Base-by-base conservation (phyloP, 2,888 invertebrate genomes). In the Apodemia mormo region DNA sequence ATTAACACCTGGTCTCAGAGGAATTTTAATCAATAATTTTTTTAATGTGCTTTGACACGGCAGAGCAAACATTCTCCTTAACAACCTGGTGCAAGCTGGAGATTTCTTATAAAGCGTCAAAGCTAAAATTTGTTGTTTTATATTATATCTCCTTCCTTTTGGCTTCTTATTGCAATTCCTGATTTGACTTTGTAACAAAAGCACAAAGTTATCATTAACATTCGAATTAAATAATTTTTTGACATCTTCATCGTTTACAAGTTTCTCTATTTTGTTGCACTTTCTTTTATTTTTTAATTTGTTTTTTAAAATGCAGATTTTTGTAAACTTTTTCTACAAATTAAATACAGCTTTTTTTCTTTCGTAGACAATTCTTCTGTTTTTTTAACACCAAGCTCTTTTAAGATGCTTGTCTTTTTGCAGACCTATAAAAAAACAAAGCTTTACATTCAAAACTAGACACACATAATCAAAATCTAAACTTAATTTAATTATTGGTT, bases 211-310 rank as follows among this genome's bases (percentile, higher is more conserved):
- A 30, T 65, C n/a, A 0, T 6, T 65, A 37, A 65, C 22, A 12
- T 65, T 65, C 67, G 8, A 52, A 49, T 68, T 33, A 12, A 29
- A 65, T 40, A 52, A 45, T 33, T 49, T 66, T 66, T 14, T n/a
- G 1, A 49, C 45, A 66, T 49, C 22, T 2, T 58, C 29, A 29
- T 58, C 58, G 8, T 40, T 40, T 40, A 40, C 40, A 8, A 40
- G 40, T 40, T 40, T 40, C 8, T 40, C 40, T 40, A 40, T 40
- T 40, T 40, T 40, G 40, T 40, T 40, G 8, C 7, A 40, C 8
- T 40, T 40, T 40, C 40, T 40, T 40, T 40, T 40, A 40, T 8
- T 7, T 40, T 40, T 40, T 8, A 40, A 40, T 40, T 40, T 40
- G 8, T 40, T 40, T 40, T 8, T 40, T 40, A 40, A 40, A 40